phyloP scores from a whole-genome alignment of 1,140 invertebrate species.

The Orchesella cincta region DNA sequence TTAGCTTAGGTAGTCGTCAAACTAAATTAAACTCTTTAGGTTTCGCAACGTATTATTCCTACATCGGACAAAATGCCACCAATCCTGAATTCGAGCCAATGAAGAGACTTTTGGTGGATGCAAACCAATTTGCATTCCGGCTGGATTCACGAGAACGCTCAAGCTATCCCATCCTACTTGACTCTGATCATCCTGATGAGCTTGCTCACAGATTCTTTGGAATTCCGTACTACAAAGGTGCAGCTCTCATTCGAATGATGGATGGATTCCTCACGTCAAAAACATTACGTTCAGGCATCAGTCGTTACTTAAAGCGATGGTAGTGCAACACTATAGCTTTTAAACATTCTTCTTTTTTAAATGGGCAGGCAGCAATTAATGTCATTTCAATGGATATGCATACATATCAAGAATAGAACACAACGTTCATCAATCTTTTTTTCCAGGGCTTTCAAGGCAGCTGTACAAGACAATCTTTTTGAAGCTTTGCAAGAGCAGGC shows the following conservation, averaged over 20 bases:
- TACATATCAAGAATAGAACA: neutral
- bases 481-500: conserved; percentile 66
- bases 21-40: too few species aligned
- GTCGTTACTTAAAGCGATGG: conserved; percentile 23
- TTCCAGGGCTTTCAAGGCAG: conserved; percentile 65
- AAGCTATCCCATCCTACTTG: conserved; percentile 16
- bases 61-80: conserved; percentile 20
- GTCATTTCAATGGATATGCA: neutral
- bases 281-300: conserved; percentile 16
- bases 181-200: neutral
- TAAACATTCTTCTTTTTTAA: neutral
- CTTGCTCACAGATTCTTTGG: conserved; percentile 4
- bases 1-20: too few species aligned
- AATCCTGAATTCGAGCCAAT: conserved; percentile 31
- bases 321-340: neutral
- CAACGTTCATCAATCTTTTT: conserved; percentile 15
- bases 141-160: conserved; percentile 8
- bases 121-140: conserved; percentile 11
- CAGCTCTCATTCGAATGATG: conserved; percentile 27
- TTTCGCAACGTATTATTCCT: conserved; percentile 24
- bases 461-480: conserved; percentile 73
- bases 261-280: conserved; percentile 29
- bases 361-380: conserved; percentile 15
- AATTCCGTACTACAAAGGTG: conserved; percentile 28
- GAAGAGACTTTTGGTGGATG: conserved; percentile 19